Base-by-base conservation (phyloP, 2,797 vertebrate genomes). In the Spheniscus humboldti region DNA sequence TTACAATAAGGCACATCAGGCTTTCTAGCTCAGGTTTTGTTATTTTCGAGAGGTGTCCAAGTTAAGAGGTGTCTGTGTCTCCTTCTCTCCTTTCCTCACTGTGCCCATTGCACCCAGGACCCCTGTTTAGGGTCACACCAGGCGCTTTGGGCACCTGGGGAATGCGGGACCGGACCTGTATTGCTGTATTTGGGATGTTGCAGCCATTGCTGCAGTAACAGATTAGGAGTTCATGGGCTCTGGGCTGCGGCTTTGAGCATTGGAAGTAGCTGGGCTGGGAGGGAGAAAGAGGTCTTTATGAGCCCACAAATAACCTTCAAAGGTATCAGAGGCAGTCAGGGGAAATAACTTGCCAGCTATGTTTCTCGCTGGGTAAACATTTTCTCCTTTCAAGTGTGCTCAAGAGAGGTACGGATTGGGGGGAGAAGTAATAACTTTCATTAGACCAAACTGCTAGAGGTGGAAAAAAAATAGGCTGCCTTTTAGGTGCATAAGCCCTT, bases 321-420 rank as follows among this genome's bases (percentile, higher is more conserved):
- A 80, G 39, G 72, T 67, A 83, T 60, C 0, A 1, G 15, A 92
- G 88, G 68, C 62, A 82, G 84, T 35, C 79, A 88, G 82, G 90
- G 91, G 94, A 96, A 97, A 97, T 96, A 97, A 97, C 84, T 93
- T 83, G 84, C 84, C 87, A 95, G 79, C 78, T 90, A 27, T 20
- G 45, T 92, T 94, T 95, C 94, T 95, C 28, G 52, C 92, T 90
- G 84, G 81, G 55, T 92, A 95, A 95, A 95, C 50, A 91, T 83
- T 75, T 94, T 82, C 52, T 77, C 35, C 79, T 96, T 94, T 94
- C 69, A 97, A 80, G 87, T 91, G 77, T 82, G 84, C 96, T 97
- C 92, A 82, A 55, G 96, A 94, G 94, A 92, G 84, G 81, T 57
- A 35, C 2, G 14, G 67, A 16, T 60, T 88, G 56, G 60, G 75